phyloP scores from a whole-genome alignment of 53 echinoderm and acorn worm species.

The Echinarachnius parma region DNA sequence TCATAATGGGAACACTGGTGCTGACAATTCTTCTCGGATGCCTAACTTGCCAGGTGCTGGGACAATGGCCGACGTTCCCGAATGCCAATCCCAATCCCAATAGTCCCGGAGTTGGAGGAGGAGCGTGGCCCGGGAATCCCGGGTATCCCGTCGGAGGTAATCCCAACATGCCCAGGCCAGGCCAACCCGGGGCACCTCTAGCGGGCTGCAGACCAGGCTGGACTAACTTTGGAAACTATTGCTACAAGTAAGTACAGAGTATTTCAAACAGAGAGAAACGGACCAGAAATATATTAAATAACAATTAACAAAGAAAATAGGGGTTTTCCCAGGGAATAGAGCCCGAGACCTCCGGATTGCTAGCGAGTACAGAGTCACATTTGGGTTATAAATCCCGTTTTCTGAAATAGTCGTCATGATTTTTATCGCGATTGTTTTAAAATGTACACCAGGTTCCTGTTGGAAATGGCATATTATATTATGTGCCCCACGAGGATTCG shows the following conservation, averaged over 20 bases:
- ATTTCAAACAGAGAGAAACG: too few relatives aligned
- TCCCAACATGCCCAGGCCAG: background rate
- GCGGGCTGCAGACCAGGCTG: slow-evolving; percentile 24
- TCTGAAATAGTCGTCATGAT: too few relatives aligned
- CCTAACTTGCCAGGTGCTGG: background rate
- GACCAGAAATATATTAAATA: too few relatives aligned
- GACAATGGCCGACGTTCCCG: background rate
- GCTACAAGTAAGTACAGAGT: slow-evolving; percentile 33
- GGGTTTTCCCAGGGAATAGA: too few relatives aligned
- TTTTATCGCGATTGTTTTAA: too few relatives aligned
- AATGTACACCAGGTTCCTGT: too few relatives aligned
- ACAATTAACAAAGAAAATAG: too few relatives aligned
- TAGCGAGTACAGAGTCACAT: too few relatives aligned
- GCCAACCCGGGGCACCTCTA: background rate
- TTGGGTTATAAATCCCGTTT: too few relatives aligned
- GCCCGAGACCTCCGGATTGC: too few relatives aligned
- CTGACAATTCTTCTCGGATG: background rate
- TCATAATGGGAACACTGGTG: background rate
- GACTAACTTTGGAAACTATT: slow-evolving; percentile 41
- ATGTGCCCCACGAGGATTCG: too few relatives aligned
- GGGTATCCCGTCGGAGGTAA: slow-evolving; percentile 16
- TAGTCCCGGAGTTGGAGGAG: slow-evolving; percentile 15
- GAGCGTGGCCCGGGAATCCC: background rate
- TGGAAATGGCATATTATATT: too few relatives aligned
- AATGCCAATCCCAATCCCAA: background rate